phyloP scores from a whole-genome alignment of 2,888 invertebrate species.

The Hemicrepidius hirtus region DNA sequence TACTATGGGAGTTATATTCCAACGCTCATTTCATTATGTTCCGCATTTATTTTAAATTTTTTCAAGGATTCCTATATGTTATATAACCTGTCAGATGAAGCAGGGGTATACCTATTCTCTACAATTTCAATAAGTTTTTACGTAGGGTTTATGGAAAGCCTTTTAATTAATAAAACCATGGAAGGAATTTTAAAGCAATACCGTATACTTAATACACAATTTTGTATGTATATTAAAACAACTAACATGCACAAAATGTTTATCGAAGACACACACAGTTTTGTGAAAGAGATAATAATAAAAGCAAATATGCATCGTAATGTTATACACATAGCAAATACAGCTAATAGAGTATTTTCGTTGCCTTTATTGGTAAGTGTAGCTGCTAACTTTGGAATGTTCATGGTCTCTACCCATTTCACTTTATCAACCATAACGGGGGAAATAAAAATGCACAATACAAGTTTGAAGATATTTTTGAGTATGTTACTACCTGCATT shows the following conservation, averaged over 20 bases:
- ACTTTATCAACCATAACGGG: neutral
- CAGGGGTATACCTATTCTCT: neutral
- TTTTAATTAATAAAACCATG: neutral
- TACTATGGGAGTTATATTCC: neutral
- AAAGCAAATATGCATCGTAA: constrained; percentile 34
- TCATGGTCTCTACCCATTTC: neutral
- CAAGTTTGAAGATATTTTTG: neutral
- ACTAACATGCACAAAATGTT: neutral
- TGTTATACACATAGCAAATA: constrained; percentile 39
- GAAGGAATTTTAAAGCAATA: neutral
- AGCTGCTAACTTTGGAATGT: constrained; percentile 22
- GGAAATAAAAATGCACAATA: neutral
- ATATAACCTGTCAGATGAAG: neutral
- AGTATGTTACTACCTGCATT: neutral
- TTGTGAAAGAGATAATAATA: neutral
- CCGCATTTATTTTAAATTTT: neutral
- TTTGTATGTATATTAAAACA: neutral
- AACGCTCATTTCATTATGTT: neutral
- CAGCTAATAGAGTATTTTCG: constrained; percentile 38
- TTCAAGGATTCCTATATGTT: neutral
- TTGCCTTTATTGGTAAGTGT: constrained; percentile 35
- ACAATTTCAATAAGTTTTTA: neutral
- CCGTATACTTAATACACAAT: neutral
- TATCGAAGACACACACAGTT: neutral
- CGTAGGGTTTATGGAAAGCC: neutral